These are phyloP conservation scores for Poecile atricapillus DNA, from an alignment of 2,113 vertebrate species.

Conservation along the genomic window DNA sequence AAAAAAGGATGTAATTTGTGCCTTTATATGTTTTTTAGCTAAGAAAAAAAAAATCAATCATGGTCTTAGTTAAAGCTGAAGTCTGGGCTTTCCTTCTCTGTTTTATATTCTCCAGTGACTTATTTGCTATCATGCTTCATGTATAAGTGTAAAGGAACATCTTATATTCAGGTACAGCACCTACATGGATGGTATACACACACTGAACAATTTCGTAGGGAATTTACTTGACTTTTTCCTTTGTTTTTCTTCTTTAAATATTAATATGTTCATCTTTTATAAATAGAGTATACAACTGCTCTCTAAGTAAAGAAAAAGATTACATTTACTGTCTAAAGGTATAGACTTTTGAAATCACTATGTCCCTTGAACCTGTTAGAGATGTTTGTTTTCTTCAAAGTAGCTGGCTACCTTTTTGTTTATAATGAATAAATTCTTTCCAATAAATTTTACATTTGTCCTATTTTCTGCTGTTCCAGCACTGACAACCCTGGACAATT, in stretches of 20 bases:
- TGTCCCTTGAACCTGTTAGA: not conserved
- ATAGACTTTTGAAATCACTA: not conserved
- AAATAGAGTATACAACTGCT: not conserved
- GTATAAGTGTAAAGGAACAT: not conserved
- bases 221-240: not conserved
- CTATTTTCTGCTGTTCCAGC: not conserved
- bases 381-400: not conserved
- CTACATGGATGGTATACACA: not conserved
- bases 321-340: not conserved
- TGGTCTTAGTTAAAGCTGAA: not conserved
- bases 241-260: conserved; percentile 25
- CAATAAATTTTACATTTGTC: not conserved
- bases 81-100: not conserved
- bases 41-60: not conserved
- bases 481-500: not conserved
- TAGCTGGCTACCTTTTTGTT: not conserved
- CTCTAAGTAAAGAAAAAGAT: not conserved
- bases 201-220: not conserved
- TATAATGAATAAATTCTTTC: not conserved
- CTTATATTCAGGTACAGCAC: not conserved
- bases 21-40: not conserved
- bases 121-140: not conserved
- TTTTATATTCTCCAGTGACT: not conserved
- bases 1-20: not conserved
- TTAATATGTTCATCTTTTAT: not conserved